phyloP scores from a whole-genome alignment of 1,140 invertebrate genomes.

The Aphaenogaster ashmeadi region DNA sequence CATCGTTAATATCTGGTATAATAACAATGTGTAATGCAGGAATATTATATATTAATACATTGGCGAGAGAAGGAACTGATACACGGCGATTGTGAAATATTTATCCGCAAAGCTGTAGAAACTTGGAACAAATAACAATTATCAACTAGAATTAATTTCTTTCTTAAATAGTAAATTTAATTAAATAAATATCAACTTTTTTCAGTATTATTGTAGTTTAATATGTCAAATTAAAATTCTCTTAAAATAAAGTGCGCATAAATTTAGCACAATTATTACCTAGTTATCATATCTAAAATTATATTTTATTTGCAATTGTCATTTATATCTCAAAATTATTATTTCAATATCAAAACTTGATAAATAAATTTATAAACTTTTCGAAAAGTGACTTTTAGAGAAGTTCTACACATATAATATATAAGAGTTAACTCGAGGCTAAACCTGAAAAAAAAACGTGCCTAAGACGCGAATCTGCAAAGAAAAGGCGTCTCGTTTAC shows the following conservation, averaged over 20 bases:
- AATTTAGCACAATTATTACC: not conserved
- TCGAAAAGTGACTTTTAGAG: not conserved
- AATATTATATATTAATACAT: slow-evolving; percentile 31
- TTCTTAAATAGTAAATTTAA: not conserved
- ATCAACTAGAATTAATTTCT: not conserved
- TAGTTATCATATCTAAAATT: slow-evolving; percentile 5
- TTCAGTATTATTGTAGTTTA: not conserved
- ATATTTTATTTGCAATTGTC: not conserved
- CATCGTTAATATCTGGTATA: slow-evolving; percentile 15
- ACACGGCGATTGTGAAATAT: not conserved
- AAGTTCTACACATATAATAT: not conserved
- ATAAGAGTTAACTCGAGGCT: not conserved
- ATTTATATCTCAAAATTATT: not conserved
- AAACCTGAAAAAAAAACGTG: slow-evolving; percentile 37
- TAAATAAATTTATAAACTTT: not conserved
- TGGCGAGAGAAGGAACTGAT: not conserved
- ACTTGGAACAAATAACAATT: not conserved
- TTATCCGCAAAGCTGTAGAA: not conserved
- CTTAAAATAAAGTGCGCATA: not conserved
- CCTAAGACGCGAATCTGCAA: slow-evolving; percentile 30
- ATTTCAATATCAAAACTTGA: not conserved
- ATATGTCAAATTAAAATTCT: not conserved
- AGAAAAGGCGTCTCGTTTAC: slow-evolving; percentile 31
- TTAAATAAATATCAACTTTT: not conserved
- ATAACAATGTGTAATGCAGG: slow-evolving; percentile 23